These are phyloP conservation scores for Odontamblyopus rebecca DNA, from an alignment of 2,797 vertebrate species.

Conservation along the genomic window DNA sequence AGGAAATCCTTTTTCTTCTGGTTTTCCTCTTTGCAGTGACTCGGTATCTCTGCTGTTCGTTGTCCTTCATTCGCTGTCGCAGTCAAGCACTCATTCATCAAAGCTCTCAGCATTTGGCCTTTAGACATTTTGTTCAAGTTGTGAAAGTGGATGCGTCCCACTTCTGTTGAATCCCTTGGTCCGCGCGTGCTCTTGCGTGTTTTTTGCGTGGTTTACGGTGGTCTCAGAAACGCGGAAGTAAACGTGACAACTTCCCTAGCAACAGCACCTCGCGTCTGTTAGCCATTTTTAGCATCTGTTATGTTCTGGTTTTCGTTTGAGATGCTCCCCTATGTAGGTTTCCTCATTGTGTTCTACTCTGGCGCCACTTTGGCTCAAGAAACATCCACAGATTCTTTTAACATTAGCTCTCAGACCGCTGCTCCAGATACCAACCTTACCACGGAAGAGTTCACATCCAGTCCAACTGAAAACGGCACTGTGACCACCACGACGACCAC, in stretches of 20 bases:
- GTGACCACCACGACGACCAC: background rate
- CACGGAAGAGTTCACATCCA: background rate
- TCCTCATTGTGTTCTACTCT: slow-evolving; percentile 23
- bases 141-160: background rate
- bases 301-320: background rate
- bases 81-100: background rate
- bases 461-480: slow-evolving; percentile 10
- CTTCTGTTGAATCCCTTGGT: background rate
- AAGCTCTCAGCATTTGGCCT: background rate
- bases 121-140: background rate
- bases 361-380: slow-evolving; percentile 6
- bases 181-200: background rate
- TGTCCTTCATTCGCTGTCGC: too few relatives aligned
- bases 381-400: background rate
- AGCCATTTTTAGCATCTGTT: background rate
- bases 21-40: too few relatives aligned
- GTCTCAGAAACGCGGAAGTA: slow-evolving; percentile 50
- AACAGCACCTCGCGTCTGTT: slow-evolving; percentile 43
- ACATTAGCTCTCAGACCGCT: slow-evolving; percentile 29
- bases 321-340: slow-evolving; percentile 11
- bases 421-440: slow-evolving; percentile 21
- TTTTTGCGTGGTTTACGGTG: slow-evolving; percentile 48
- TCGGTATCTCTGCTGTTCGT: too few relatives aligned
- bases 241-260: slow-evolving; percentile 58
- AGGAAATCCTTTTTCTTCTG: too few relatives aligned